A percentile compares a stretch with the other conserved stretches of the same genome.
These are phyloP conservation scores for Serripes groenlandicus DNA, from an alignment of 2,888 invertebrate genomes.

Conservation along the genomic window DNA sequence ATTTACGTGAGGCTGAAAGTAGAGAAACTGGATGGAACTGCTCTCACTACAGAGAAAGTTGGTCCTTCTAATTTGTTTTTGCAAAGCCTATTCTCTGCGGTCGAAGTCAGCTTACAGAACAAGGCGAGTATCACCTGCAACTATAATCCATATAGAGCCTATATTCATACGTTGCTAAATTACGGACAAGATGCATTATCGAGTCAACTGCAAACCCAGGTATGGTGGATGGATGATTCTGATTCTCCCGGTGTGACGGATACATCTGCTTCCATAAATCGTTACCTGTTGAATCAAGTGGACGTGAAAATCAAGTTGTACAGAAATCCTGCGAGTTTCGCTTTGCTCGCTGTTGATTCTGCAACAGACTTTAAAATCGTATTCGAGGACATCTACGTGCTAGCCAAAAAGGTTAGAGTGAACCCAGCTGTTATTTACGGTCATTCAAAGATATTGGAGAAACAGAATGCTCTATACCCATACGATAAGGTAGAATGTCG, in stretches of 20 bases:
- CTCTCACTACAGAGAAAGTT: conserved; percentile 37
- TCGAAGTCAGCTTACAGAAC: conserved; percentile 59
- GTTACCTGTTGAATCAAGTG: conserved; percentile 26
- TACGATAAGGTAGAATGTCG: conserved; percentile 42
- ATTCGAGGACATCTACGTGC: conserved; percentile 38
- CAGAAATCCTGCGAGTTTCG: conserved; percentile 5
- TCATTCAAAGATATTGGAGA: conserved; percentile 48
- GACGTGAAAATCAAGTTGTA: conserved; percentile 24
- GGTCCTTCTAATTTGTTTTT: conserved; percentile 59
- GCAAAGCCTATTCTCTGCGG: conserved; percentile 46
- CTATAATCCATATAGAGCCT: conserved; percentile 56
- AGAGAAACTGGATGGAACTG: conserved; percentile 34
- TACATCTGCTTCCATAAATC: conserved; percentile 25
- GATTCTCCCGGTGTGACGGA: conserved; percentile 43
- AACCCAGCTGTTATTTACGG: conserved; percentile 59
- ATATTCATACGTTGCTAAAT: conserved; percentile 52
- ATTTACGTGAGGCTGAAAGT: conserved; percentile 44
- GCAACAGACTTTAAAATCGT: conserved; percentile 17
- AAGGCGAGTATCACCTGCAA: conserved; percentile 45
- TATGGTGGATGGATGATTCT: conserved; percentile 43
- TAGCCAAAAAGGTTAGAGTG: conserved; percentile 47
- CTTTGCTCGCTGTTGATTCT: conserved; percentile 5
- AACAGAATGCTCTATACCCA: conserved; percentile 41
- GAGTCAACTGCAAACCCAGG: conserved; percentile 46
- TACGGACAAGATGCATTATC: conserved; percentile 43